Conservation (phyloP, 2,797 vertebrate genomes). For the Cetoscarus ocellatus region DNA sequence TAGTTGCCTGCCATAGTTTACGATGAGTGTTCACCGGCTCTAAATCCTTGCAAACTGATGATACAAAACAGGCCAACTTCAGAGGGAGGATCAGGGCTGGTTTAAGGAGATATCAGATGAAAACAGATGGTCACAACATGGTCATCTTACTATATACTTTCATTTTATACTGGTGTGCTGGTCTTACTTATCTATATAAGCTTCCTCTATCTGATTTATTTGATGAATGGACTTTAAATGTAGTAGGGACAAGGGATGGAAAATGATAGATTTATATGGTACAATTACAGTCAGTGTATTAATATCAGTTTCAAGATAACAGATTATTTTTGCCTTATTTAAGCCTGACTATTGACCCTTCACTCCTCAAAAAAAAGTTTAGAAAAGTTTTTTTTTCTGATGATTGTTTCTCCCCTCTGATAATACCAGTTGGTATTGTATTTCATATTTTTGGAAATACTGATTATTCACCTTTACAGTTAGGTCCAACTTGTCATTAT, state of each 20-base stretch:
- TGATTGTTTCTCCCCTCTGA: no score
- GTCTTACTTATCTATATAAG: constrained; percentile 16
- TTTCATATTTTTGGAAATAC: no score
- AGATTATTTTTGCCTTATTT: no score
- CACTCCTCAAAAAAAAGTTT: no score
- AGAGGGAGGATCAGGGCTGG: background rate
- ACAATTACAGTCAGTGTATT: no score
- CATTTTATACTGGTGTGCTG: constrained; percentile 1
- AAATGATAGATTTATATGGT: no score
- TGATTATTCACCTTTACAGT: no score
- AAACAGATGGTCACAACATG: constrained; percentile 4
- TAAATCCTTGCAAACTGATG: constrained; percentile 1
- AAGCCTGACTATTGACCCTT: no score
- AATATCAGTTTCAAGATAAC: no score
- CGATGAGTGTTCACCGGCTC: constrained; percentile 22
- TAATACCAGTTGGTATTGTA: no score
- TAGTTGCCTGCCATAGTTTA: constrained; percentile 34
- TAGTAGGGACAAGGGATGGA: background rate
- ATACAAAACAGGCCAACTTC: constrained; percentile 18
- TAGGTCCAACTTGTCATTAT: no score
- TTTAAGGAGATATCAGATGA: constrained; percentile 9
- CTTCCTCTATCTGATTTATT: constrained; percentile 18
- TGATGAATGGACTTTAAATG: constrained; percentile 22
- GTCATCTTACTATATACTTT: constrained; percentile 6
- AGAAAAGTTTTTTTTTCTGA: no score